phyloP scores from a whole-genome alignment of 2,797 vertebrate genomes.

The Gymnopithys bicolor region DNA sequence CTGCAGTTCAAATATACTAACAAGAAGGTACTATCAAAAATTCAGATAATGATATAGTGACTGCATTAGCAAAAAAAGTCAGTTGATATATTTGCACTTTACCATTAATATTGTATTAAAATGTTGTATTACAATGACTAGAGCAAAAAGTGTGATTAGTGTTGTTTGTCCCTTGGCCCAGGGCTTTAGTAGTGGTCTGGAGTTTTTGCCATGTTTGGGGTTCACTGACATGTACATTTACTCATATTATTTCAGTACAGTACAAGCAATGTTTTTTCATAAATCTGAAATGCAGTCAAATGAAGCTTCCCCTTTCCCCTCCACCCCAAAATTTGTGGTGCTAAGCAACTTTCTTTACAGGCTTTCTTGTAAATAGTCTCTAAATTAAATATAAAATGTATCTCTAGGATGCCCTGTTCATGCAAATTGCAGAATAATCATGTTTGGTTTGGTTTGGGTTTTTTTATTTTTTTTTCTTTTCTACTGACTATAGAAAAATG shows the following conservation, averaged over 20 bases:
- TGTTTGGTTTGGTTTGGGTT: too few species aligned
- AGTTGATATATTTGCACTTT: background rate
- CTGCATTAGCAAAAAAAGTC: background rate
- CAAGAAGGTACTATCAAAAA: background rate
- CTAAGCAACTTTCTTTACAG: background rate
- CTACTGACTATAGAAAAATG: background rate
- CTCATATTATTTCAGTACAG: background rate
- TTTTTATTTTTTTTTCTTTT: background rate
- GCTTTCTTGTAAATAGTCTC: background rate
- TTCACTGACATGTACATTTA: background rate
- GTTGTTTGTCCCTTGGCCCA: background rate
- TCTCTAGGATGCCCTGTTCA: background rate
- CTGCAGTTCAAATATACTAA: background rate
- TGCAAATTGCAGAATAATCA: background rate
- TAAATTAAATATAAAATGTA: background rate
- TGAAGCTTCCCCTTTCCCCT: rapidly evolving
- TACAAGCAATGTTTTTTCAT: background rate
- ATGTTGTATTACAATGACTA: background rate
- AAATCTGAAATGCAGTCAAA: background rate
- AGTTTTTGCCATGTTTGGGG: background rate
- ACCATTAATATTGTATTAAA: background rate
- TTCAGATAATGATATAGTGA: background rate
- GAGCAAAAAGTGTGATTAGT: background rate
- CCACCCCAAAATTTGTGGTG: background rate
- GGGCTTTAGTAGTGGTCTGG: background rate